Conservation (phyloP, 2,113 vertebrate genomes). For the Mesembrinibis cayennensis region DNA sequence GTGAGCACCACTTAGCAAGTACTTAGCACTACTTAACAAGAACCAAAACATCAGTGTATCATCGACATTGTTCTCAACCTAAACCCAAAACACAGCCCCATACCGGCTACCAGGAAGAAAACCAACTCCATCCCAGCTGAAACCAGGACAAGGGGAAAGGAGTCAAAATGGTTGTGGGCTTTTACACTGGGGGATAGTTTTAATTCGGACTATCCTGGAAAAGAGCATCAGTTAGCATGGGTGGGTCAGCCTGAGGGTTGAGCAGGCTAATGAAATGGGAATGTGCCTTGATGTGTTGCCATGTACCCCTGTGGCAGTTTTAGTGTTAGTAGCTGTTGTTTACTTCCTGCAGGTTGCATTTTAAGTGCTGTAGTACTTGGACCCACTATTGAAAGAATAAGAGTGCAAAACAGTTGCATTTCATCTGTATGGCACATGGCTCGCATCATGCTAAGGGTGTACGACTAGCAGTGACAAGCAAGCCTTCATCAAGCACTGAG, state of each 20-base stretch:
- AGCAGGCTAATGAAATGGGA: not conserved
- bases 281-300: not conserved
- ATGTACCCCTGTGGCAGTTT: not conserved
- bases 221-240: not conserved
- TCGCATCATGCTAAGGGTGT: not conserved
- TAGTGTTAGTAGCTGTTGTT: not conserved
- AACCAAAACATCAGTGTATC: no score
- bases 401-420: not conserved
- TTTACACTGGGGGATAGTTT: not conserved
- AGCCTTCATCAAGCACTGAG: not conserved
- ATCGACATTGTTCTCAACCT: no score
- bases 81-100: no score
- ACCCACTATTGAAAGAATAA: not conserved
- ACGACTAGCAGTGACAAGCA: not conserved
- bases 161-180: not conserved
- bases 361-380: not conserved
- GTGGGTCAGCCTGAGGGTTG: not conserved
- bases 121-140: no score
- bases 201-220: not conserved
- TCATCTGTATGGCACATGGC: rapidly evolving
- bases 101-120: no score
- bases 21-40: no score
- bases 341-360: not conserved
- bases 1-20: no score
- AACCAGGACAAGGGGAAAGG: not conserved